Percentiles rank a stretch among this genome's conserved stretches.
Evolutionary conservation across 2,797 vertebrate genomes (phyloP).

Genomic region (Crypturellus tataupa): DNA sequence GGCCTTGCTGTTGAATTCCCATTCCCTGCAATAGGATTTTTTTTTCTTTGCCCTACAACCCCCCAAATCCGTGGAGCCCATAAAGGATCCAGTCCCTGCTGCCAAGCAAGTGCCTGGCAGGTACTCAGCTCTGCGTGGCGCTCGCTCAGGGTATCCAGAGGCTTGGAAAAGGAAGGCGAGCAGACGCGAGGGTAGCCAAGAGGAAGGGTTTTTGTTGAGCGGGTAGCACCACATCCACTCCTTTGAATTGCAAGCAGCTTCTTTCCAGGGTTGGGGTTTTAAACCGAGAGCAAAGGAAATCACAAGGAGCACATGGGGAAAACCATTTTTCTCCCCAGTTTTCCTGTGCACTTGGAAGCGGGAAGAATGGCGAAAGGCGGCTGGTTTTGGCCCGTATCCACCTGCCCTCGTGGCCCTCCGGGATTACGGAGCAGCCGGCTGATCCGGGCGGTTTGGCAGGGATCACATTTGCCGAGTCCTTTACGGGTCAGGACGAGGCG

Average conservation of each 20-base stretch:
- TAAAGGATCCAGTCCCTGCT: neutral
- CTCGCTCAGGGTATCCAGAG: neutral
- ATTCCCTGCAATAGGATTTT: neutral
- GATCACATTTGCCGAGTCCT: neutral
- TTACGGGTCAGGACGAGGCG: neutral
- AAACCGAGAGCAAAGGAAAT: neutral
- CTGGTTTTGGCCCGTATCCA: neutral
- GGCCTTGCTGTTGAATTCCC: neutral
- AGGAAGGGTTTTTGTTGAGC: neutral
- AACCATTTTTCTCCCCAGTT: neutral
- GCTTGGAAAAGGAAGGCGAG: conserved; percentile 3
- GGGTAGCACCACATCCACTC: neutral
- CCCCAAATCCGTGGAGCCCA: neutral
- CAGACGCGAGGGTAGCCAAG: conserved; percentile 22
- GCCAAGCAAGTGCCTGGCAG: conserved; percentile 26
- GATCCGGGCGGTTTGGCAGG: neutral
- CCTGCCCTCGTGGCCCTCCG: neutral
- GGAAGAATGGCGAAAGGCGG: neutral
- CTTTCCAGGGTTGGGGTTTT: neutral
- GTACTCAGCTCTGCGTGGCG: neutral
- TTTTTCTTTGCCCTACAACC: neutral
- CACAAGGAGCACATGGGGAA: neutral
- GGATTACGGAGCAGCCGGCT: neutral
- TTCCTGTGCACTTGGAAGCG: neutral
- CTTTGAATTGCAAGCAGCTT: conserved; percentile 2